These are phyloP conservation scores for Lepus oiostolus DNA, from an alignment of 2,797 vertebrate genomes.

Conservation along the genomic window DNA sequence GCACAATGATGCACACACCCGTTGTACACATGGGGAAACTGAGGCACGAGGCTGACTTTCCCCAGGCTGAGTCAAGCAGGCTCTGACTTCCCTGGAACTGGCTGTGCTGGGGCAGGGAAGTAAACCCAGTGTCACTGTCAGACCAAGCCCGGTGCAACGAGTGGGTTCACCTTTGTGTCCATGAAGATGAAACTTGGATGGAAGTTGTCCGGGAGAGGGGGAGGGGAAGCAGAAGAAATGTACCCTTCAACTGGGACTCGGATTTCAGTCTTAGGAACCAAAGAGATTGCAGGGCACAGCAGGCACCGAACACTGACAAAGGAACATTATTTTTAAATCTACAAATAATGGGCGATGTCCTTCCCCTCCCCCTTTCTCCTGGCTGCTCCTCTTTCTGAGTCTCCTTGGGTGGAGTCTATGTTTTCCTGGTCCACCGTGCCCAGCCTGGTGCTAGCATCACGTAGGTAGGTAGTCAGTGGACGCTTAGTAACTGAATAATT, in stretches of 20 bases:
- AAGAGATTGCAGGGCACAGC: neutral
- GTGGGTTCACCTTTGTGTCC: neutral
- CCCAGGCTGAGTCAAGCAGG: neutral
- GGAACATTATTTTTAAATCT: neutral
- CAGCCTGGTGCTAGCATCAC: neutral
- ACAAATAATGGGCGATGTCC: neutral
- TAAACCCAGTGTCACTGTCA: neutral
- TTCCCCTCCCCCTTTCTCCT: neutral
- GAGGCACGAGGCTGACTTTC: neutral
- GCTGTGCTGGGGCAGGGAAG: too few relatives aligned
- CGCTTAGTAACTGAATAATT: slow-evolving; percentile 23
- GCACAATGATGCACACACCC: neutral
- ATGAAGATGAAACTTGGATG: neutral
- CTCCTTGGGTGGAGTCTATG: neutral
- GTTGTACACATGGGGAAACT: slow-evolving; percentile 17
- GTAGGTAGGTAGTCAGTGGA: neutral
- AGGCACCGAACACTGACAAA: neutral
- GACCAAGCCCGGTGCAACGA: neutral
- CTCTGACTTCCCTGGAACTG: neutral
- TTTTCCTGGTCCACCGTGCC: neutral
- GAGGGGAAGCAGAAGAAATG: neutral
- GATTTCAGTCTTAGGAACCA: neutral
- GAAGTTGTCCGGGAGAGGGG: rapidly evolving
- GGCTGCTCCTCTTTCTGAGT: neutral
- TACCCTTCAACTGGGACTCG: neutral